phyloP scores from a whole-genome alignment of 2,888 invertebrate genomes.

The Drosophila rubida region DNA sequence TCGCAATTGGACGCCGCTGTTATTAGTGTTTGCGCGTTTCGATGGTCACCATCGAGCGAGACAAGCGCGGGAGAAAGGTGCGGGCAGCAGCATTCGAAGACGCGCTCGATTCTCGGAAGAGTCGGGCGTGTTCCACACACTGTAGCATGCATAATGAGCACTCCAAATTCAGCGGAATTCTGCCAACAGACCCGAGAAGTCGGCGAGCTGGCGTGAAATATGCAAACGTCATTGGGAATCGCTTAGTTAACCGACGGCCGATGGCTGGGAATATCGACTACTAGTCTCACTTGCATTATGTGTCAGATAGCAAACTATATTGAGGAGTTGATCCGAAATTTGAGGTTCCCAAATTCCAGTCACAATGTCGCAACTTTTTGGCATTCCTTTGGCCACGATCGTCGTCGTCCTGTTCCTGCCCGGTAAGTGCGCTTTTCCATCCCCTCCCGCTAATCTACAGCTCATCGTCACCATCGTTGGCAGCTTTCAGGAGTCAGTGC shows the following conservation, averaged over 20 bases:
- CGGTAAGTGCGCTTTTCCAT: conserved; percentile 8
- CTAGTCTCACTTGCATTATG: not conserved
- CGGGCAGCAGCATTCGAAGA: not conserved
- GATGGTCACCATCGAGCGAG: conserved; percentile 8
- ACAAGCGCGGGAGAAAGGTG: not conserved
- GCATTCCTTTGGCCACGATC: conserved; percentile 9
- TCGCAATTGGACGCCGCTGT: conserved; percentile 25
- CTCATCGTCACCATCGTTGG: not conserved
- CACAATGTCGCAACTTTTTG: not conserved
- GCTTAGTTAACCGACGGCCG: conserved; percentile 54
- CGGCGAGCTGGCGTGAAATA: conserved; percentile 38
- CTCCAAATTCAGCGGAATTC: conserved; percentile 64
- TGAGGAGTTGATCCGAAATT: not conserved
- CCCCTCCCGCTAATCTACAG: no score
- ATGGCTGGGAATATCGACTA: not conserved
- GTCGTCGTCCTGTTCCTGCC: not conserved
- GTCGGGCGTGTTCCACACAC: conserved; percentile 50
- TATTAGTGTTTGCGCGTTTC: conserved; percentile 38
- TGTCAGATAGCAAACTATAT: conserved; percentile 5
- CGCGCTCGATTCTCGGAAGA: conserved; percentile 53
- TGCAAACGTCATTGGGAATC: conserved; percentile 64
- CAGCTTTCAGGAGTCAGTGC: conserved; percentile 28
- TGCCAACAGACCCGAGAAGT: conserved; percentile 23
- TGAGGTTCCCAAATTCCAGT: not conserved
- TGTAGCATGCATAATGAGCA: conserved; percentile 69